Evolutionary conservation across 2,888 invertebrate genomes (phyloP).

Genomic region (Pristionchus entomophagus): DNA sequence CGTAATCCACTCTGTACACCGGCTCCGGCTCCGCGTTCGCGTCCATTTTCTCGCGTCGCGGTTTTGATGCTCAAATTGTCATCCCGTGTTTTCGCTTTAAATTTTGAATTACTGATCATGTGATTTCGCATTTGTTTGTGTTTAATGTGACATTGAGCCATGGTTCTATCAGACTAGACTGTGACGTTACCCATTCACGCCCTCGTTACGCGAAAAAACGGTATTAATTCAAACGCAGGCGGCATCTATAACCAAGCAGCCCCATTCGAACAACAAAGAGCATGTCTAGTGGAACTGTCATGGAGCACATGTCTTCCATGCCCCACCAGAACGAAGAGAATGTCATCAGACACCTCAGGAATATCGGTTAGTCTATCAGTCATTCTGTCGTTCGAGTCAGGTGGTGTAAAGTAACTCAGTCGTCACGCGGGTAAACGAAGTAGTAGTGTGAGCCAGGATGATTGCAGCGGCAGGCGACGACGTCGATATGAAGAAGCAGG

Average conservation of each 20-base stretch:
- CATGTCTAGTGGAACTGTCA: constrained; percentile 73
- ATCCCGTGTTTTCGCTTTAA: not conserved
- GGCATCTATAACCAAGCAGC: not conserved
- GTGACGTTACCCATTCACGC: not conserved
- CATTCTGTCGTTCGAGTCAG: constrained; percentile 20
- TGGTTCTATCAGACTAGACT: not conserved
- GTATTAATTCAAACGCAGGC: not conserved
- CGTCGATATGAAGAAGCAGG: constrained; percentile 91
- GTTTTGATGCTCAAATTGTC: no score
- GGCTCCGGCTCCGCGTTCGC: no score
- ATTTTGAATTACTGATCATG: not conserved
- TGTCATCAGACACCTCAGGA: constrained; percentile 67
- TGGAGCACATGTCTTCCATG: constrained; percentile 68
- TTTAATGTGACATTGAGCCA: not conserved
- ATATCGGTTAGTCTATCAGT: constrained; percentile 64
- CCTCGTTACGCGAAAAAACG: not conserved
- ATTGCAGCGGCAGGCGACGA: constrained; percentile 80
- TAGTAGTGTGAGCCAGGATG: not conserved
- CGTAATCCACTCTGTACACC: not conserved
- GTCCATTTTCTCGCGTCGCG: no score
- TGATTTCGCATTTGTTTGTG: not conserved
- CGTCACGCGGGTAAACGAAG: not conserved
- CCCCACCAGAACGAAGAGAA: constrained; percentile 71
- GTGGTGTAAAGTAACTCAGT: constrained; percentile 46
- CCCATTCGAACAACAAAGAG: constrained; percentile 1